Percentiles rank a stretch among this genome's conserved stretches.
These are phyloP conservation scores for Drosophila persimilis DNA, from an alignment of 1,140 invertebrate genomes.

Conservation along the genomic window DNA sequence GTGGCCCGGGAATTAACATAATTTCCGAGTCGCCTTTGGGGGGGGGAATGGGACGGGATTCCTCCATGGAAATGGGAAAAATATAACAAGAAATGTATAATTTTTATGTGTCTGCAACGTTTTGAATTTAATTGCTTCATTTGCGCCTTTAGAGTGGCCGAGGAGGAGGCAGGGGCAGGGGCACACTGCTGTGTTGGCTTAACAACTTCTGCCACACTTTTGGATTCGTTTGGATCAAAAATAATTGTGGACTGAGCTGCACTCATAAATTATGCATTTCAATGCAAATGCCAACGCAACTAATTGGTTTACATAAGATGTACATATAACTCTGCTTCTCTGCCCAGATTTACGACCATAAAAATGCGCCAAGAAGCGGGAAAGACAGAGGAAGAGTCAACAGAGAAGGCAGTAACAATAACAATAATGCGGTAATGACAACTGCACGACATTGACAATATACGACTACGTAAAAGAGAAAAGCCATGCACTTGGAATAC, in stretches of 20 bases:
- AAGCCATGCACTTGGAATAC: conserved; percentile 55
- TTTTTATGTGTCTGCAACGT: conserved; percentile 41
- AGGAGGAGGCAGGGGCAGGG: background rate
- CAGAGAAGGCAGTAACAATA: conserved; percentile 45
- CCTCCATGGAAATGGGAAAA: too few species aligned
- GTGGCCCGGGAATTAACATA: conserved; percentile 36
- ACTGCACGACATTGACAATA: conserved; percentile 62
- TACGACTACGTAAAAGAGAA: conserved; percentile 27
- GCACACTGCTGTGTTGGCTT: conserved; percentile 11
- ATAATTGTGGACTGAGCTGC: conserved; percentile 42
- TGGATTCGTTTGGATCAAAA: conserved; percentile 19
- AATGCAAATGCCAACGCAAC: conserved; percentile 62
- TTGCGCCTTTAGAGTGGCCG: conserved; percentile 48
- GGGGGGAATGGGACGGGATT: background rate
- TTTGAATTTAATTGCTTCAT: conserved; percentile 79
- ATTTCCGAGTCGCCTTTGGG: conserved; percentile 4
- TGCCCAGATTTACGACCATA: conserved; percentile 19
- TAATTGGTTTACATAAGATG: conserved; percentile 74
- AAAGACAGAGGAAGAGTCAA: conserved; percentile 6
- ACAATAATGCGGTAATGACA: conserved; percentile 61
- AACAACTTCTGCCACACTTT: conserved; percentile 59
- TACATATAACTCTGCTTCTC: background rate
- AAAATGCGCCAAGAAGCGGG: conserved; percentile 8
- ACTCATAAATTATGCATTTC: conserved; percentile 76
- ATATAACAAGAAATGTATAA: conserved; percentile 35